phyloP scores from a whole-genome alignment of 2,888 invertebrate species.

The Pherbina coryleti region DNA sequence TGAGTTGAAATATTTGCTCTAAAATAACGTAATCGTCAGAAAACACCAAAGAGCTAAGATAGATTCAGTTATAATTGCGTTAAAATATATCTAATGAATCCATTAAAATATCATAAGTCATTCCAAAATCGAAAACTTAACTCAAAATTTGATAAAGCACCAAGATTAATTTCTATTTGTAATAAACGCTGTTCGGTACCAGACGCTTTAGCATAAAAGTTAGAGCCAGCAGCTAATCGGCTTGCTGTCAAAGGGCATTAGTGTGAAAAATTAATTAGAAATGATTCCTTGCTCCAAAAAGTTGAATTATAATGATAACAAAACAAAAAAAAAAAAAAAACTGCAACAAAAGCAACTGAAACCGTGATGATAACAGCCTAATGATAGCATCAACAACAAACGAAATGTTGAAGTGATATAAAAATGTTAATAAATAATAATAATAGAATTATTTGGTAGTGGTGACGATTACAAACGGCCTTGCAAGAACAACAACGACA shows the following conservation, averaged over 20 bases:
- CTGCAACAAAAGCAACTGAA: neutral
- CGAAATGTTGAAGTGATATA: neutral
- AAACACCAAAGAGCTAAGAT: no score
- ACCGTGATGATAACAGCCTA: neutral
- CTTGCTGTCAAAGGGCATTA: neutral
- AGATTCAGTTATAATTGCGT: no score
- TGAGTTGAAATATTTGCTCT: no score
- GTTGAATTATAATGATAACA: neutral
- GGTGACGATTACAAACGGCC: constrained; percentile 23
- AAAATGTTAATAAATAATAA: neutral
- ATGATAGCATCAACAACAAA: neutral
- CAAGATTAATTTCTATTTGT: no score
- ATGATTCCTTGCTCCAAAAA: neutral
- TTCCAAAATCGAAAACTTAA: no score
- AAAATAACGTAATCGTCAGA: no score
- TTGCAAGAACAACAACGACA: constrained; percentile 8
- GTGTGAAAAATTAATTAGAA: neutral
- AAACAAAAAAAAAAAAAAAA: neutral
- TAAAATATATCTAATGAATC: no score
- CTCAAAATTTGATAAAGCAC: no score
- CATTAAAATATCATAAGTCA: no score
- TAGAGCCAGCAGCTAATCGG: no score
- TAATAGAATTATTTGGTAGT: neutral
- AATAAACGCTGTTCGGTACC: no score
- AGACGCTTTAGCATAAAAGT: no score